Conservation (phyloP, 2,113 vertebrate species). For the Albula glossodonta region DNA sequence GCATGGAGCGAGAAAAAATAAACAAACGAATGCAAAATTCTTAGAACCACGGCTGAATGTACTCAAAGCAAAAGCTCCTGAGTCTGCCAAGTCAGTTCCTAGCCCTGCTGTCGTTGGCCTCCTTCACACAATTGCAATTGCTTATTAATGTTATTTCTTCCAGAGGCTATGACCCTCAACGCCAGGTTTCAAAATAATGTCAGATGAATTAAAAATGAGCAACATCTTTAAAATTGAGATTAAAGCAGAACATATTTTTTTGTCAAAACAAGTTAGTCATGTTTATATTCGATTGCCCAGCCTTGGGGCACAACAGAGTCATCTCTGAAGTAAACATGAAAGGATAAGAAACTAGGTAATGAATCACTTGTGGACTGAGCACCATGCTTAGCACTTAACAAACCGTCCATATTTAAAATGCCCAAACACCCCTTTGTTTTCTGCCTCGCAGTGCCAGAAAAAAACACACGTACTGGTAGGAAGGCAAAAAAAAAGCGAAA, state of each 20-base stretch:
- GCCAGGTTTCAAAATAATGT: neutral
- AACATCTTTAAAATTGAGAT: slow-evolving; percentile 12
- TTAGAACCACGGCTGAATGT: neutral
- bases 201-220: slow-evolving; percentile 10
- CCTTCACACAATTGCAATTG: neutral
- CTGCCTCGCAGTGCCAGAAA: neutral
- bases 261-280: slow-evolving; percentile 11
- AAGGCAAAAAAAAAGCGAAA: neutral
- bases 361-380: neutral
- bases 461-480: neutral
- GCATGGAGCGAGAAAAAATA: neutral
- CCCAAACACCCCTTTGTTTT: neutral
- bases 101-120: neutral
- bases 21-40: neutral
- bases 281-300: slow-evolving; percentile 9
- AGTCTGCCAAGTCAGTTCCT: neutral
- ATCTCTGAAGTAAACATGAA: slow-evolving; percentile 6
- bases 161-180: neutral
- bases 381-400: neutral
- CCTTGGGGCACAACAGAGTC: neutral
- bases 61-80: too few relatives aligned
- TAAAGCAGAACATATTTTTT: slow-evolving; percentile 13
- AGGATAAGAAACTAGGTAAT: neutral
- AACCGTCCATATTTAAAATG: neutral
- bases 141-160: neutral